Evolutionary conservation across 2,113 vertebrate species (phyloP).

Genomic region (Calcarius ornatus): DNA sequence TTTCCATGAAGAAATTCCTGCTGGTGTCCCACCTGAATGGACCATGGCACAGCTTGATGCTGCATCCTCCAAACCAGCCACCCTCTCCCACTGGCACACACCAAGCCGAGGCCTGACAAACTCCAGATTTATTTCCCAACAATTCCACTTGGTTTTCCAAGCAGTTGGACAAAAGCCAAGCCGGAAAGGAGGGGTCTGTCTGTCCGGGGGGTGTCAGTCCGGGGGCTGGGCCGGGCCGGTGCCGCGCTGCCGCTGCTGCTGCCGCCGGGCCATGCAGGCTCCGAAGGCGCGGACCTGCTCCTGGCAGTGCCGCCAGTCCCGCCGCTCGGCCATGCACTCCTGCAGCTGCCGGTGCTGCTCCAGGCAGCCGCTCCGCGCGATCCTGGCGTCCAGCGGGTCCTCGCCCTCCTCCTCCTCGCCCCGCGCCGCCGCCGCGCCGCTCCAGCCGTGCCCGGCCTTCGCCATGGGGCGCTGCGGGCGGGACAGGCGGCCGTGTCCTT

Average conservation of each 20-base stretch:
- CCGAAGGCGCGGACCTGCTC: constrained; percentile 81
- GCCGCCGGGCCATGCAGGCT: constrained; percentile 84
- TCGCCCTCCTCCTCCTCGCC: constrained; percentile 70
- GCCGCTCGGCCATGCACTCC: constrained; percentile 89
- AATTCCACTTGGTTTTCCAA: fast-evolving
- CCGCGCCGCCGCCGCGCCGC: fast-evolving
- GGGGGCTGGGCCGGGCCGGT: fast-evolving
- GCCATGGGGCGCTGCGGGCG: constrained; percentile 64
- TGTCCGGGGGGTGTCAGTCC: neutral
- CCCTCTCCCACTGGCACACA: fast-evolving
- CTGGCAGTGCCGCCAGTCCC: constrained; percentile 91
- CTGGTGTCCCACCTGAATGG: fast-evolving
- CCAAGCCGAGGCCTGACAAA: fast-evolving
- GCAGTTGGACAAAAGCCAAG: fast-evolving
- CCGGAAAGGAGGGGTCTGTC: no score
- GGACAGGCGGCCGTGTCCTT: no score
- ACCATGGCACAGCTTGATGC: fast-evolving
- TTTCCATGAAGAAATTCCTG: neutral
- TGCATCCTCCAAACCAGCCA: neutral
- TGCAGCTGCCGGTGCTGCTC: constrained; percentile 84
- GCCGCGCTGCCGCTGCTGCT: constrained; percentile 48
- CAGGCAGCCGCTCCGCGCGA: constrained; percentile 83
- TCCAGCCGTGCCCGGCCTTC: constrained; percentile 75
- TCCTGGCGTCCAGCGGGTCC: constrained; percentile 86
- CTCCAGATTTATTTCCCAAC: neutral